Base-by-base conservation (phyloP, 1,140 invertebrate genomes). In the Calliphora vicina region DNA sequence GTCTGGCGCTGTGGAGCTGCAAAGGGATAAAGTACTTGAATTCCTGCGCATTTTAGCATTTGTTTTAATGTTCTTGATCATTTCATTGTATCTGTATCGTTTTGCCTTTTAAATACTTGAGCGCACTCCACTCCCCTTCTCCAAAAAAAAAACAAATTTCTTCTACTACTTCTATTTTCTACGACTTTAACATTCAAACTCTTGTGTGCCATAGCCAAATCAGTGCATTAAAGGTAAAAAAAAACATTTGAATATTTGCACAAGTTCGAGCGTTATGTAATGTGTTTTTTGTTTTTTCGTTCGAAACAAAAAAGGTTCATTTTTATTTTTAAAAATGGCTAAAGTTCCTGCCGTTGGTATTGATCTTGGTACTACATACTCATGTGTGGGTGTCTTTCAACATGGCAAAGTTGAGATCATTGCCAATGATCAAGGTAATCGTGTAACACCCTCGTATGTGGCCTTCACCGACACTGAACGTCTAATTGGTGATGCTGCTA, bases 401-500 rank as follows among this genome's bases (percentile, higher is more conserved):
- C 93, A 97, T 90, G 97, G 96, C 82, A 97, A 97, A 91, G 95
- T 97, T 76, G 97, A 97, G 91, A 97, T 98, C 88, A 97, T 98
- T 88, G 96, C 97, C 87, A 98, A 98, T 90, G 97, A 98, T 91
- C 97, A 97, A 91, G 98, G 97, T 88, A 99, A 99, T 92, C 93
- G 98, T 85, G 99, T 97, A 35, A 99, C 98, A 82, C 98, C 98
- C 42, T 97, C 96, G 84, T 99, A 99, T 93, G 98, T 99, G 26
- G 97, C 97, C 67, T 99, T 99, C 92, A 99, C 97, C 82, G 98
- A 99, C 90, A 97, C 96, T 3, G 98, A 99, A 91, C 95, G 98
- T 91, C 94, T 99, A 84, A 98, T 99, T 91, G 97, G 98, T 81
- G 98, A 99, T 94, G 97, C 97, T 84, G 98, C 98, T 86, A 96